These are phyloP conservation scores for Hippolais icterina DNA, from an alignment of 2,113 vertebrate species.

Conservation along the genomic window DNA sequence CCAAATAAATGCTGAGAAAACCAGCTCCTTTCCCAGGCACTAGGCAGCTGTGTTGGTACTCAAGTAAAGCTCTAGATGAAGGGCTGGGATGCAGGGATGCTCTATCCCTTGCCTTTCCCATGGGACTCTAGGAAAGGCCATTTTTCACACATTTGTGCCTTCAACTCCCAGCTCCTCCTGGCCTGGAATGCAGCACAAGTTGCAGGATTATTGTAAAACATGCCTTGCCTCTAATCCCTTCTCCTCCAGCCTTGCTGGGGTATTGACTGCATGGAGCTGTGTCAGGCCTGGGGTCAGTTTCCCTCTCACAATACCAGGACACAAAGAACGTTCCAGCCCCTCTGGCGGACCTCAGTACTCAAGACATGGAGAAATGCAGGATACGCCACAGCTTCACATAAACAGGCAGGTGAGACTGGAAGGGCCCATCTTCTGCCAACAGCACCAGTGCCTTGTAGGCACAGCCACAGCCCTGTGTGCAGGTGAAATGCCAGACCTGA, in stretches of 20 bases:
- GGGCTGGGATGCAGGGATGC: neutral
- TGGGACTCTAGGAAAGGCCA: neutral
- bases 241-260: conserved; percentile 36
- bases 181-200: conserved; percentile 33
- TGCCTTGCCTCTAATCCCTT: conserved; percentile 40
- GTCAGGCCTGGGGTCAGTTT: neutral
- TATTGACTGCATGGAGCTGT: neutral
- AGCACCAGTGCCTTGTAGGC: rapidly evolving
- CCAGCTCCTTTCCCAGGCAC: neutral
- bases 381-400: neutral
- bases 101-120: neutral
- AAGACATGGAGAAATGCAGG: neutral
- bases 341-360: rapidly evolving
- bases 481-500: neutral
- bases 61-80: neutral
- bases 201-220: conserved; percentile 55
- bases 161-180: neutral
- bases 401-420: neutral
- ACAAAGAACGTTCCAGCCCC: neutral
- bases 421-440: neutral
- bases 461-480: rapidly evolving
- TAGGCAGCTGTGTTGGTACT: neutral
- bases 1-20: neutral
- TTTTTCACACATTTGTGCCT: neutral
- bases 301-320: neutral